Conservation (phyloP, 2,113 vertebrate species). For the Brachyistius frenatus region DNA sequence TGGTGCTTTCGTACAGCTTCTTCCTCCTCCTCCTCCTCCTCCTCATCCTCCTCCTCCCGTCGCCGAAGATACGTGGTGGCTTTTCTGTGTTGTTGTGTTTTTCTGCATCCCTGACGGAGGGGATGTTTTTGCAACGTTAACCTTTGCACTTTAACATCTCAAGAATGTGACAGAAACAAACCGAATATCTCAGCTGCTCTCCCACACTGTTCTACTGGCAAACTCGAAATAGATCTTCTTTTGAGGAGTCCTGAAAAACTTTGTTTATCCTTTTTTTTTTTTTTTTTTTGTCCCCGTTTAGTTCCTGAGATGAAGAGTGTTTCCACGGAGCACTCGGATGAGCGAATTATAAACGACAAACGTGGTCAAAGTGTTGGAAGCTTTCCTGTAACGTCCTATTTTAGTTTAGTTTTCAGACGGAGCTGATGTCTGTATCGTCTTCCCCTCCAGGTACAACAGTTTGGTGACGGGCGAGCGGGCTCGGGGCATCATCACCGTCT, state of each 20-base stretch:
- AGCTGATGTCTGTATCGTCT: slow-evolving; percentile 7
- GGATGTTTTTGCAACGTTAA: slow-evolving; percentile 74
- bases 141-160: slow-evolving; percentile 83
- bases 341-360: slow-evolving; percentile 1
- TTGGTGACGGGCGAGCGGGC: slow-evolving; percentile 93
- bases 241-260: slow-evolving; percentile 52
- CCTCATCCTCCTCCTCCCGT: background rate
- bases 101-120: slow-evolving; percentile 38
- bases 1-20: slow-evolving; percentile 5
- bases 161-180: slow-evolving; percentile 80
- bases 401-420: no score
- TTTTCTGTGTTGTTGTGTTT: slow-evolving; percentile 24
- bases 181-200: slow-evolving; percentile 82
- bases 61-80: slow-evolving; percentile 15
- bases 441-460: slow-evolving; percentile 90
- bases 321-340: background rate
- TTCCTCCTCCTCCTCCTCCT: slow-evolving; percentile 2
- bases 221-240: slow-evolving; percentile 79
- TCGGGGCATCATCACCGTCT: slow-evolving; percentile 91
- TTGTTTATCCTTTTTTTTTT: slow-evolving; percentile 53
- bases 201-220: slow-evolving; percentile 78
- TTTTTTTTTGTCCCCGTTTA: slow-evolving; percentile 17
- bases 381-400: no score
- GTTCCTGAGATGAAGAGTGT: slow-evolving; percentile 33
- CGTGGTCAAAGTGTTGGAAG: no score